Base-by-base conservation (phyloP, 2,888 invertebrate genomes). In the Cloeon dipterum region DNA sequence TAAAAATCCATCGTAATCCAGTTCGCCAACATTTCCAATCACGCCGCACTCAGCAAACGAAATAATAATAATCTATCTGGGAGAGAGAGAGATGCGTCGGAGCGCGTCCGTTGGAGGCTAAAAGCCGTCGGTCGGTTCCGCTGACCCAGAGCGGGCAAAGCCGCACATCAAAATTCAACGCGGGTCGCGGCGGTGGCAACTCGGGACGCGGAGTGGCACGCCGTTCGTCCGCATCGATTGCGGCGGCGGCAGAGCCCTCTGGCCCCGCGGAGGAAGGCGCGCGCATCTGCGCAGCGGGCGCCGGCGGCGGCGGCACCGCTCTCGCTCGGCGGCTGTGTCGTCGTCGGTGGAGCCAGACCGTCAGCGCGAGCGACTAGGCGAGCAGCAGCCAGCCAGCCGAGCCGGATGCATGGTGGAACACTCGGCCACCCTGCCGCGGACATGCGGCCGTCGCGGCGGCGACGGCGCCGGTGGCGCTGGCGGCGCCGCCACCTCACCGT, bases 391-490 rank as follows among this genome's bases (percentile, higher is more conserved):
- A n/a, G n/a, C n/a, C n/a, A n/a, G n/a, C n/a, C n/a, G n/a, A n/a
- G 32, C 32, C 32, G 32, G 25, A 32, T 21, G 33, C 19, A 38
- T 38, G 38, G 38, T 38, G 21, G 38, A 38, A 19, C 32, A 38
- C 17, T 38, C 38, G 11, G 38, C 38, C 19, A 38, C 38, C 13
- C 16, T 38, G 21, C 38, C 38, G 21, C 25, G 29, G 16, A 29
- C 29, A 29, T 29, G 29, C 16, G 29, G 7, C 16, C 29, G 29
- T 5, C 52, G 51, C 50, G 54, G 52, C 56, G 57, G 57, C 46
- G 42, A 39, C 35, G 41, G 20, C 40, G 56, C 52, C 59, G 61
- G 60, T 57, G 60, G 61, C 57, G 61, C 13, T 34, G 21, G 35
- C 19, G 20, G 19, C 14, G 11, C 34, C 10, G 13, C 14, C 33